A percentile compares a stretch with the other conserved stretches of the same genome.
phyloP scores from a whole-genome alignment of 2,113 vertebrate species.

The Acanthochromis polyacanthus region DNA sequence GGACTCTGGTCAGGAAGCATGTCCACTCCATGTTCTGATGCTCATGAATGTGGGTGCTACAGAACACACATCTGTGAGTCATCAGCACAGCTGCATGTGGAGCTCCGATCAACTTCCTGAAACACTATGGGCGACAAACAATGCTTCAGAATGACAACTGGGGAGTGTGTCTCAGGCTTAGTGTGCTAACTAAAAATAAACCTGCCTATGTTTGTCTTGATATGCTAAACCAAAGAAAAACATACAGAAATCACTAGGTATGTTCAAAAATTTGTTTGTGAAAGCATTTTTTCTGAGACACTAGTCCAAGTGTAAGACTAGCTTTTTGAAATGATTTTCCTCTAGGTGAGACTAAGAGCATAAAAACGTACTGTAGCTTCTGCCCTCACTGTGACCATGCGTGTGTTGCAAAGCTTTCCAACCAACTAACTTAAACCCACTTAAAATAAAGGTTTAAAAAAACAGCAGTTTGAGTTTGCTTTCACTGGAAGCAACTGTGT shows the following conservation, averaged over 20 bases:
- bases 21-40: conserved; percentile 36
- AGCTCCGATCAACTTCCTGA: background rate
- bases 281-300: conserved; percentile 18
- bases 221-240: too few relatives aligned
- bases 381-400: too few relatives aligned
- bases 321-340: background rate
- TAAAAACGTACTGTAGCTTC: background rate
- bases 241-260: too few relatives aligned
- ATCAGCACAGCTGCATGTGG: background rate
- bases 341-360: background rate
- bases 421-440: too few relatives aligned
- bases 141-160: conserved; percentile 32
- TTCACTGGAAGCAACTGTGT: too few relatives aligned
- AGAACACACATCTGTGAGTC: background rate
- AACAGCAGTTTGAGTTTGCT: too few relatives aligned
- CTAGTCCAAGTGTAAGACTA: conserved; percentile 23
- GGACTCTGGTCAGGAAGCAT: conserved; percentile 80
- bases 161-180: conserved; percentile 24
- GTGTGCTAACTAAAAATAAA: too few relatives aligned
- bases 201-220: too few relatives aligned
- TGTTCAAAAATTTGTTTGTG: background rate
- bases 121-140: background rate
- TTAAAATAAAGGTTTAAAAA: too few relatives aligned
- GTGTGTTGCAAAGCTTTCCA: too few relatives aligned
- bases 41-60: background rate